These are phyloP conservation scores for Sepioteuthis lessoniana DNA, from an alignment of 2,888 invertebrate genomes.

Conservation along the genomic window DNA sequence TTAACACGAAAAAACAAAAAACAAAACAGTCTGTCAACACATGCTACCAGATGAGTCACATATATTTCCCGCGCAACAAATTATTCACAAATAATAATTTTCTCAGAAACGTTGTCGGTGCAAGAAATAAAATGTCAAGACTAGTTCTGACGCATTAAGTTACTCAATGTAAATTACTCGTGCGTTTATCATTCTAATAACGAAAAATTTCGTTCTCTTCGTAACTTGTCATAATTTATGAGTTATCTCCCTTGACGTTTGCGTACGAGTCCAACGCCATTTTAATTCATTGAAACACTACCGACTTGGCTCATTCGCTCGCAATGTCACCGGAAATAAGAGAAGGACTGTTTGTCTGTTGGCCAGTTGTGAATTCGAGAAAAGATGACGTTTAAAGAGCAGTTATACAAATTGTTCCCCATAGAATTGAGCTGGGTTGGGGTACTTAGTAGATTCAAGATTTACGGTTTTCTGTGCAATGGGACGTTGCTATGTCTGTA, in stretches of 20 bases:
- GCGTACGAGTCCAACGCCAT: background rate
- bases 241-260: background rate
- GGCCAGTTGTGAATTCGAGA: background rate
- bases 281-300: background rate
- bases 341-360: background rate
- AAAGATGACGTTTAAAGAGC: background rate
- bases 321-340: background rate
- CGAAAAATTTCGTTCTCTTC: background rate
- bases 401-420: background rate
- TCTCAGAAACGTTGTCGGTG: too few species aligned
- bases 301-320: background rate
- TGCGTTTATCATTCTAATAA: background rate
- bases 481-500: too few species aligned
- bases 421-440: background rate
- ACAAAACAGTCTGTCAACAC: too few species aligned
- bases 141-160: background rate
- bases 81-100: too few species aligned
- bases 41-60: too few species aligned
- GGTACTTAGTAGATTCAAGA: too few species aligned
- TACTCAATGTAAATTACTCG: background rate
- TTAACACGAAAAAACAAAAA: too few species aligned
- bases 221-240: background rate
- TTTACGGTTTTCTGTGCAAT: too few species aligned
- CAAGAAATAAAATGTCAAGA: background rate
- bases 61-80: too few species aligned